Evolutionary conservation across 2,113 vertebrate genomes (phyloP).

Genomic region (Dunckerocampus dactyliophorus): DNA sequence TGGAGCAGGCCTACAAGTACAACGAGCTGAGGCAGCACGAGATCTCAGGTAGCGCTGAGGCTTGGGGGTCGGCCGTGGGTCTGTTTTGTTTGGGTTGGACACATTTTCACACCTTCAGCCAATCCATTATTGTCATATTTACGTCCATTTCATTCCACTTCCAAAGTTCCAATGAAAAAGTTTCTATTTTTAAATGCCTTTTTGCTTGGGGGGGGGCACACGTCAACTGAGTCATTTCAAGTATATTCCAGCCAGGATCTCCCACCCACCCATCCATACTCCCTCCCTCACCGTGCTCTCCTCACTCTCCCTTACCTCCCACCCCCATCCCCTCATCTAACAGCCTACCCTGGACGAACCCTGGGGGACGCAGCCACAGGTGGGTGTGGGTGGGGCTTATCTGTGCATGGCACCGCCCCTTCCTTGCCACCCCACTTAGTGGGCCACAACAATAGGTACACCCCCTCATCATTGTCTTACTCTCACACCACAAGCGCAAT

Average conservation of each 20-base stretch:
- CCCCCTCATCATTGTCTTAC: neutral
- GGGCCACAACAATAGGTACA: conserved; percentile 1
- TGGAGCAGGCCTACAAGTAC: conserved; percentile 98
- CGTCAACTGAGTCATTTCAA: conserved; percentile 4
- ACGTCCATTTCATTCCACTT: neutral
- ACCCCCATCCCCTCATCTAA: conserved; percentile 73
- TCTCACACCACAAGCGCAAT: no score
- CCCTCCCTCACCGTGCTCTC: conserved; percentile 49
- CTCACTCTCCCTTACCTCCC: conserved; percentile 47
- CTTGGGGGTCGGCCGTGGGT: conserved; percentile 1
- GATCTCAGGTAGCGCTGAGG: conserved; percentile 83
- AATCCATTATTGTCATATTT: neutral
- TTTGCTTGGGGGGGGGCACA: conserved; percentile 16
- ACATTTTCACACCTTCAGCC: conserved; percentile 16
- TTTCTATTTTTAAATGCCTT: conserved; percentile 1
- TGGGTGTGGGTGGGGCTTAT: conserved; percentile 78
- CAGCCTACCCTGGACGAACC: conserved; percentile 91
- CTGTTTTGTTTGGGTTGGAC: conserved; percentile 33
- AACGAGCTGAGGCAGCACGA: conserved; percentile 95
- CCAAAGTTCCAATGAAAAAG: neutral
- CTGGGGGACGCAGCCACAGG: conserved; percentile 88
- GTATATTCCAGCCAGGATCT: conserved; percentile 32
- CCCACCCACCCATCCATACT: conserved; percentile 26
- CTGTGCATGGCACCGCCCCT: conserved; percentile 75
- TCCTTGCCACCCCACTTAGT: conserved; percentile 27